Evolutionary conservation across 2,113 vertebrate genomes (phyloP).

Genomic region (Hystrix brachyura): DNA sequence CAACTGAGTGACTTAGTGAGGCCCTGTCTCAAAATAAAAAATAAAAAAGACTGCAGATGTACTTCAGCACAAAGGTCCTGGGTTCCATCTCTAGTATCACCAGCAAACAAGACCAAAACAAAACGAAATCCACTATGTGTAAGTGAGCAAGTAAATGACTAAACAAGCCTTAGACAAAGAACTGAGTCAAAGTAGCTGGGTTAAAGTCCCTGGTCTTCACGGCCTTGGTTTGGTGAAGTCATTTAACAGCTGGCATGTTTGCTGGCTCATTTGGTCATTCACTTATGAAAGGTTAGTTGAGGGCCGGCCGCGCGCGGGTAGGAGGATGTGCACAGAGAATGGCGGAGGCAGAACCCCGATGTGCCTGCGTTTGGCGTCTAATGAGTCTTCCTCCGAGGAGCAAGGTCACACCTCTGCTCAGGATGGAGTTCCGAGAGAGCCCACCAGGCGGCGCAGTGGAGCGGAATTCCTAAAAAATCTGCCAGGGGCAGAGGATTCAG

Average conservation of each 20-base stretch:
- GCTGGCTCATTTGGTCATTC: neutral
- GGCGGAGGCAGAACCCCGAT: no score
- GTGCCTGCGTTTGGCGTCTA: rapidly evolving
- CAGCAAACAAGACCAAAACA: neutral
- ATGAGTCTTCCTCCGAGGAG: neutral
- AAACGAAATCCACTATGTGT: neutral
- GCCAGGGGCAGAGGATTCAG: rapidly evolving
- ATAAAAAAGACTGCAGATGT: neutral
- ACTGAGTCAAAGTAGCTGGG: neutral
- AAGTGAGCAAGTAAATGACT: neutral
- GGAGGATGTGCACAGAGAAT: neutral
- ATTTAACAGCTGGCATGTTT: neutral
- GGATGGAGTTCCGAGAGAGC: neutral
- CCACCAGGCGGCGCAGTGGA: slow-evolving; percentile 5
- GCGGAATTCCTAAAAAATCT: neutral
- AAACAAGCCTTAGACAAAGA: neutral
- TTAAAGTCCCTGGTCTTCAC: neutral
- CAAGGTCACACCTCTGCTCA: neutral
- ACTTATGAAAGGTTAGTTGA: neutral
- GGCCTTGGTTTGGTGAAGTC: neutral
- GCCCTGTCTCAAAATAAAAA: neutral
- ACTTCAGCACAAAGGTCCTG: neutral
- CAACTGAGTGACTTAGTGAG: neutral
- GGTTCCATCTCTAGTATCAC: neutral
- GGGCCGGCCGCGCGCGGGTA: neutral